Percentiles rank a stretch among this genome's conserved stretches.
Conservation (phyloP, 2,113 vertebrate species). For the Atrichornis clamosus region DNA sequence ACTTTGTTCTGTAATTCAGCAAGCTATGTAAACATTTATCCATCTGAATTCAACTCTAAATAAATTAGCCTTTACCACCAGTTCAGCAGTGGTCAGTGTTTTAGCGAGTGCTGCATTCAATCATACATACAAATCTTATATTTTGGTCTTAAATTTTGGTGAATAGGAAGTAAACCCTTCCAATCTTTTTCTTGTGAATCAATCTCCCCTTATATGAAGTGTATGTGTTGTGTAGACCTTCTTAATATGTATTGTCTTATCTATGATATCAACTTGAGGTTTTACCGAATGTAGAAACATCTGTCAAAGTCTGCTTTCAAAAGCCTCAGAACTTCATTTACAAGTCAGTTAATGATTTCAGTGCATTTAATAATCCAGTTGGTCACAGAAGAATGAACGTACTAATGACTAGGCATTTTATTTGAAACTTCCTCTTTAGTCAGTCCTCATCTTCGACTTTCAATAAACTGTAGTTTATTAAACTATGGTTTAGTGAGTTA, state of each 20-base stretch:
- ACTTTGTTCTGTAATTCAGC: not conserved
- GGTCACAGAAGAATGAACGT: not conserved
- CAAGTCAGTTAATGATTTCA: not conserved
- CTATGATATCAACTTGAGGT: not conserved
- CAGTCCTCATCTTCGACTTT: not conserved
- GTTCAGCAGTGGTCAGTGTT: not conserved
- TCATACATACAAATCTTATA: not conserved
- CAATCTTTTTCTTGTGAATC: not conserved
- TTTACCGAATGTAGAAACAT: not conserved
- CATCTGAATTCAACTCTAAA: not conserved
- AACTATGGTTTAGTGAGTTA: not conserved
- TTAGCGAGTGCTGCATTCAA: not conserved
- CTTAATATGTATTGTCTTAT: not conserved
- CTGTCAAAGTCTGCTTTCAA: not conserved
- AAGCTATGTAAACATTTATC: not conserved
- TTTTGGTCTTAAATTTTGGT: not conserved
- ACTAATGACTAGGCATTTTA: not conserved
- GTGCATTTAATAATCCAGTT: not conserved
- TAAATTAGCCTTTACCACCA: not conserved
- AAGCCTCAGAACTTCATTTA: not conserved
- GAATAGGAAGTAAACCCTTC: not conserved
- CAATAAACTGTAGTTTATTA: not conserved
- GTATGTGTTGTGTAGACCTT: not conserved
- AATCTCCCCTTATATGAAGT: not conserved
- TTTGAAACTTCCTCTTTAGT: not conserved